Base-by-base conservation (phyloP, 2,888 invertebrate species). In the Chelonus formosanus region DNA sequence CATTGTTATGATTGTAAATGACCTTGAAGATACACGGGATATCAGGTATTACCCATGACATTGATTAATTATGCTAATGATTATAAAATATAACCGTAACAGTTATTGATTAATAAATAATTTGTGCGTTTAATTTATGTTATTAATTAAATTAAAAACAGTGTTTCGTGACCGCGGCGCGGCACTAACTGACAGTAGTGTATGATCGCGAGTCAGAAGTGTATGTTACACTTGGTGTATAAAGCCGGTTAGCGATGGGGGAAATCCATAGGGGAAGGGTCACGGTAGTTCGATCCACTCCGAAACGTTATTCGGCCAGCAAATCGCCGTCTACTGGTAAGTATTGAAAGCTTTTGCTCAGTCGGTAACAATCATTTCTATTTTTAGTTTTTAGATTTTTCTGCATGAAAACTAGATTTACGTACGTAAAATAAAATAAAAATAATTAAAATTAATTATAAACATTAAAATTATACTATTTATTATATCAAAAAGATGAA, bases 141-240 rank as follows among this genome's bases (percentile, higher is more conserved):
- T 6, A 4, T 32, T 52, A 34, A 52, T 52, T 52, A 10, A 48
- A 47, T 48, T 47, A 10, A 35, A 47, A 35, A n/a, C 43, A 47
- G 53, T 62, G 52, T 63, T 56, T 67, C 77, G 77, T 77, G 75
- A 77, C 80, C 81, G 80, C 82, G 81, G 79, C 81, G 79, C 84
- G 83, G 82, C 82, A 82, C 79, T 77, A 78, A 84, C 84, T 84
- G 84, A 81, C 82, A 79, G 78, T 32, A 63, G 55, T 53, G 53
- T 54, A 47, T 40, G 40, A 40, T 40, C 6, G 40, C 5, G 40
- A 40, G 6, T 32, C 52, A 32, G 52, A 32, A 52, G 32, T 31
- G 31, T 52, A 6, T 52, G 32, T 32, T 52, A 34, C 34, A 52
- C 31, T 8, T 56, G 34, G 45, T 50, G 56, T 63, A 48, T 62